Base-by-base conservation (phyloP, 2,888 invertebrate genomes). In the Calameuta idolon region DNA sequence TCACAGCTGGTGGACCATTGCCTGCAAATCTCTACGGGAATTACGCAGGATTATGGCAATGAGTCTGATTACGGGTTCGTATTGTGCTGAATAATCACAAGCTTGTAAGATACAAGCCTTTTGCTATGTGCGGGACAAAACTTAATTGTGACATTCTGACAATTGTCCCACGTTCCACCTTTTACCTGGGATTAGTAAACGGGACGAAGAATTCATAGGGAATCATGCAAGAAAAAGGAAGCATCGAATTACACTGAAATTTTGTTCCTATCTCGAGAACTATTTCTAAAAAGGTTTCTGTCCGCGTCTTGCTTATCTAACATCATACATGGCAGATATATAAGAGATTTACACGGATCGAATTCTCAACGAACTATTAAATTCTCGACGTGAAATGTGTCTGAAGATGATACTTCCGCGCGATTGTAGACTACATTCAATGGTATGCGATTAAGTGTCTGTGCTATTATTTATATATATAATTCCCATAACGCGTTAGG, bases 41-140 rank as follows among this genome's bases (percentile, higher is more conserved):
- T 93, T 98, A 98, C 92, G 98, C 98, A 37, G 98, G 97, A 68
- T 93, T 98, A 81, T 98, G 98, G 98, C 97, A 97, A 93, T 98
- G 93, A 93, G 76, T 74, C 73, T 69, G 23, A 69, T 34, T 69
- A 55, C 23, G 55, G 55, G 55, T 55, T 71, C 30, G 71, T 71
- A 34, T 71, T 23, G 55, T 23, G 23, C 23, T 55, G 55, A 23
- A 55, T 55, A 55, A 55, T 55, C 23, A 55, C 55, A 55, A 55
- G 23, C 23, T 9, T 55, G 55, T 55, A 23, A 2, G 55, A 55
- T 55, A 55, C 55, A 23, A 55, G 23, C 55, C 15, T 23, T 55
- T 55, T 55, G 55, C 55, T 23, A 23, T 23, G 55, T 23, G 55
- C 55, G 23, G 55, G 23, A 55, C 2, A 55, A 55, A 55, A 55